Conservation (phyloP, 53 echinoderm and acorn worm genomes). For the Antedon mediterranea region DNA sequence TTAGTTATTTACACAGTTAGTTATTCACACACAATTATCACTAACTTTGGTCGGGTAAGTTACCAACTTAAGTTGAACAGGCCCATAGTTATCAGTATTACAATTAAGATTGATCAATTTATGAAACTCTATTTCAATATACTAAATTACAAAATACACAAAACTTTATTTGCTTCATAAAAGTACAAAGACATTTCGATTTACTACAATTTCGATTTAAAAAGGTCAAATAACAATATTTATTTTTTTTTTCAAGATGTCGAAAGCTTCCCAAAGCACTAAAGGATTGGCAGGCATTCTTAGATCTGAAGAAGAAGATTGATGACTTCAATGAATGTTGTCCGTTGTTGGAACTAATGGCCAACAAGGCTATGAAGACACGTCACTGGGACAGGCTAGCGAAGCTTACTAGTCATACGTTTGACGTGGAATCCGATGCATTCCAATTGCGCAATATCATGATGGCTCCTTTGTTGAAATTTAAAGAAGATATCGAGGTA, state of each 20-base stretch:
- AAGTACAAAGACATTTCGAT: too few species aligned
- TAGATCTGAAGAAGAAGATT: slow-evolving; percentile 97
- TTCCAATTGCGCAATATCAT: slow-evolving; percentile 92
- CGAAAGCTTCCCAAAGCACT: slow-evolving; percentile 96
- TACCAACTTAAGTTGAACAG: too few species aligned
- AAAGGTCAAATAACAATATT: too few species aligned
- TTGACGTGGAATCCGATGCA: slow-evolving; percentile 88
- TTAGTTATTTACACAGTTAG: too few species aligned
- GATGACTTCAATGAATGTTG: slow-evolving; percentile 99
- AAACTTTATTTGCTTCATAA: too few species aligned
- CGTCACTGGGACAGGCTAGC: slow-evolving; percentile 98
- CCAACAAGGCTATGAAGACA: slow-evolving; percentile 95
- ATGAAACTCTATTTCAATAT: too few species aligned
- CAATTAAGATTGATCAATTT: too few species aligned
- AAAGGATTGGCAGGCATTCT: slow-evolving; percentile 98
- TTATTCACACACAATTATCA: too few species aligned
- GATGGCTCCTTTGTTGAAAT: slow-evolving; percentile 88
- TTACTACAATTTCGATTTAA: too few species aligned
- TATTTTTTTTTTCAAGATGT: slow-evolving; percentile 35
- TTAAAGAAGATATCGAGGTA: slow-evolving; percentile 99
- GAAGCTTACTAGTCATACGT: slow-evolving; percentile 67
- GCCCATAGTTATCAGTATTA: too few species aligned
- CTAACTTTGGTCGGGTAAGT: too few species aligned
- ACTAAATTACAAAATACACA: too few species aligned
- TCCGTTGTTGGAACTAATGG: slow-evolving; percentile 96